phyloP scores from a whole-genome alignment of 1,140 invertebrate species.

The Diorhabda elongata region DNA sequence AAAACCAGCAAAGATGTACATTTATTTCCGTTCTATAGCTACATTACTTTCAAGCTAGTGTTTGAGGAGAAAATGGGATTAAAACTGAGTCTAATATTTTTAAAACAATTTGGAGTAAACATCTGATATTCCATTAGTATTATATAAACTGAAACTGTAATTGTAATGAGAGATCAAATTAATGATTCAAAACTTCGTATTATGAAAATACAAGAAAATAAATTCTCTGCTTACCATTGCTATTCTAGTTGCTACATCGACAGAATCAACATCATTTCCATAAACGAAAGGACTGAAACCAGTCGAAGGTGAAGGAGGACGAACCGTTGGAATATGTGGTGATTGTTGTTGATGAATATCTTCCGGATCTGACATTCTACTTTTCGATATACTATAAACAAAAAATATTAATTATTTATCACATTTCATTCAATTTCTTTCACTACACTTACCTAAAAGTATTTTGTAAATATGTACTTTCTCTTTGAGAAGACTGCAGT shows the following conservation, averaged over 20 bases:
- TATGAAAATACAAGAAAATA: not conserved
- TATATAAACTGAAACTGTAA: too few relatives aligned
- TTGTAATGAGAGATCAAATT: too few relatives aligned
- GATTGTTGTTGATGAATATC: conserved; percentile 41
- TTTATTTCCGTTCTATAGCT: too few relatives aligned
- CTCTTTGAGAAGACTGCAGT: conserved; percentile 62
- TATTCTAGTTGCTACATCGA: conserved; percentile 96
- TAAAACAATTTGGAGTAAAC: too few relatives aligned
- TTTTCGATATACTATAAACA: conserved; percentile 37
- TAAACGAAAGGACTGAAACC: conserved; percentile 85
- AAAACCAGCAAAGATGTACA: too few relatives aligned
- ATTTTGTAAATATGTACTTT: conserved; percentile 56
- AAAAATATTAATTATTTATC: not conserved
- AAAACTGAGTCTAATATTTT: too few relatives aligned
- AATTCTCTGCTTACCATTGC: conserved; percentile 76
- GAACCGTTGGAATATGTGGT: conserved; percentile 30
- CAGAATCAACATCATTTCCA: conserved; percentile 95
- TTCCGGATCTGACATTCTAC: conserved; percentile 38
- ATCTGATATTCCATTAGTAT: too few relatives aligned
- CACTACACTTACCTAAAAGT: conserved; percentile 47
- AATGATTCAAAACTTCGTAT: too few relatives aligned
- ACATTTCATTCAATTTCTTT: not conserved
- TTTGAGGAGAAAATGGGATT: too few relatives aligned
- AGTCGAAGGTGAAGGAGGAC: conserved; percentile 28
- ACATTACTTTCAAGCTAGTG: too few relatives aligned